These are phyloP conservation scores for Uria lomvia DNA, from an alignment of 2,113 vertebrate genomes.

Conservation along the genomic window DNA sequence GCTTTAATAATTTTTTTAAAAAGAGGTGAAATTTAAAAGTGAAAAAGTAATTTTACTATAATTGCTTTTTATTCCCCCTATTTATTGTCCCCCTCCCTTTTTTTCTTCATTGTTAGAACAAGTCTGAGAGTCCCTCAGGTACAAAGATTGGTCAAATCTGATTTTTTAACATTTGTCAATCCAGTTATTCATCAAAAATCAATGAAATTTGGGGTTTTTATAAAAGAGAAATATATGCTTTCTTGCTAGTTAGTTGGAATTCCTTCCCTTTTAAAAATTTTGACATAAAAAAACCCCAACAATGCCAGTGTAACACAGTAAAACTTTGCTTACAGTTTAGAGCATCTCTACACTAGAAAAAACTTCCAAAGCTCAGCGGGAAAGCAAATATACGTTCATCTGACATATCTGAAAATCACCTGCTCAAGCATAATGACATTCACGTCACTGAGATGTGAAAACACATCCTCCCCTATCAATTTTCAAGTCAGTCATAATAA, in stretches of 20 bases:
- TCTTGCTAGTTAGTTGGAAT: neutral
- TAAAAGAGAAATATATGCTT: neutral
- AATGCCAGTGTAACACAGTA: neutral
- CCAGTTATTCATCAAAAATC: neutral
- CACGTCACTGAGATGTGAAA: neutral
- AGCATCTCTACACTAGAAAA: neutral
- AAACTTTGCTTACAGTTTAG: neutral
- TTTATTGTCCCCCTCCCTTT: neutral
- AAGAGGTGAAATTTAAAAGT: neutral
- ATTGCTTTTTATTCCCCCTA: neutral
- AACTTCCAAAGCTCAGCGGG: neutral
- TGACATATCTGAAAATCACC: neutral
- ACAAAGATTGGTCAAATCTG: neutral
- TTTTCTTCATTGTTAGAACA: neutral
- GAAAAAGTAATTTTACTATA: neutral
- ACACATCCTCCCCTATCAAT: neutral
- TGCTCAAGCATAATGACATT: neutral
- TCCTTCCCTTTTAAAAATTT: neutral
- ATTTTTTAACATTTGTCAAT: neutral
- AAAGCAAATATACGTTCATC: neutral
- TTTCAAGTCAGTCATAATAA: neutral
- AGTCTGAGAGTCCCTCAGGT: neutral
- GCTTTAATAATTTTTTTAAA: neutral
- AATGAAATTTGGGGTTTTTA: rapidly evolving
- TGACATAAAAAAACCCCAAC: neutral